phyloP scores from a whole-genome alignment of 2,113 vertebrate species.

The Quiscalus mexicanus region DNA sequence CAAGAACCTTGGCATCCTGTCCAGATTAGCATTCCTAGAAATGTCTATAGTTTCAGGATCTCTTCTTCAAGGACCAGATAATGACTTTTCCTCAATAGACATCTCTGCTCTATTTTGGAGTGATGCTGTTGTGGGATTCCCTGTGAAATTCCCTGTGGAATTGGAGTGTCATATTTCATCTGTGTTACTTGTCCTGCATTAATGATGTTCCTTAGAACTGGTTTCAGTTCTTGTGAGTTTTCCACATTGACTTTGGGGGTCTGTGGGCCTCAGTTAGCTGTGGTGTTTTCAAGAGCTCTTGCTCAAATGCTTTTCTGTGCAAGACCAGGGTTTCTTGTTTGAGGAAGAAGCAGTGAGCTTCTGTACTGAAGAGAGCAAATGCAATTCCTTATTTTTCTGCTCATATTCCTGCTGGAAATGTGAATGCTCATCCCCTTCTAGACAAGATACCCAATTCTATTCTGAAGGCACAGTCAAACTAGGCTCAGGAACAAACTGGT shows the following conservation, averaged over 20 bases:
- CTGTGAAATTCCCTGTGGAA: neutral
- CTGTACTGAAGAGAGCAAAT: neutral
- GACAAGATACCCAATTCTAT: neutral
- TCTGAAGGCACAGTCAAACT: neutral
- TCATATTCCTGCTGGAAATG: neutral
- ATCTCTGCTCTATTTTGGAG: neutral
- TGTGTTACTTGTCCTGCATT: neutral
- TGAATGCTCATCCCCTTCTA: neutral
- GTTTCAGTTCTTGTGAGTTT: neutral
- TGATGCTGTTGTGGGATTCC: neutral
- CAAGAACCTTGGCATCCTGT: neutral
- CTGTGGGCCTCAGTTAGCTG: neutral
- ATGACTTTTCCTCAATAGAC: neutral
- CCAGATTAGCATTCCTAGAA: neutral
- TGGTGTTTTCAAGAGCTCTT: neutral
- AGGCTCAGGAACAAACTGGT: neutral
- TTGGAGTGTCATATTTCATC: neutral
- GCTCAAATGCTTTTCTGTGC: neutral
- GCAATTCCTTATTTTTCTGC: neutral
- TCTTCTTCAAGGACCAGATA: neutral
- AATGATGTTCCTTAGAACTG: neutral
- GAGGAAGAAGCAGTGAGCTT: neutral
- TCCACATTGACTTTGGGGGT: neutral
- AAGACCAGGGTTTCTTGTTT: neutral
- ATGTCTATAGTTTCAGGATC: neutral